phyloP scores from a whole-genome alignment of 2,888 invertebrate species.

The Protonemura montana region DNA sequence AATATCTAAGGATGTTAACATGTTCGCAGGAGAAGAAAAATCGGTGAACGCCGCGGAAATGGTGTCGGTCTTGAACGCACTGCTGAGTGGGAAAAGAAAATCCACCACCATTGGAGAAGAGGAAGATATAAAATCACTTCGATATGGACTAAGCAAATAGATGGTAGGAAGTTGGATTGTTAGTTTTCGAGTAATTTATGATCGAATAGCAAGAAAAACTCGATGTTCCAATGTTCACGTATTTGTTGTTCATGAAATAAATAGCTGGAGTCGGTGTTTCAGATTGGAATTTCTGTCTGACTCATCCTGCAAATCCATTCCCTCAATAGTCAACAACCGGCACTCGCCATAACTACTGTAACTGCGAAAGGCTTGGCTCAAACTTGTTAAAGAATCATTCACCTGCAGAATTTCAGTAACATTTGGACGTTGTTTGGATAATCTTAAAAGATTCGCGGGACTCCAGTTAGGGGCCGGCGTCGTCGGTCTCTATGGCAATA shows the following conservation, averaged over 20 bases:
- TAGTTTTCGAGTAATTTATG: constrained; percentile 8
- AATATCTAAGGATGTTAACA: neutral
- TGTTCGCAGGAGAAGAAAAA: neutral
- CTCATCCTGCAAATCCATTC: neutral
- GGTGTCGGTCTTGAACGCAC: neutral
- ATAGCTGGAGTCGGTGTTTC: neutral
- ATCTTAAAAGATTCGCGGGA: neutral
- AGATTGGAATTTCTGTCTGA: neutral
- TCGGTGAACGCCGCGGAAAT: neutral
- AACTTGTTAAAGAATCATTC: too few relatives aligned
- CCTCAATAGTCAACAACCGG: too few relatives aligned
- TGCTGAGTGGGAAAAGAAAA: neutral
- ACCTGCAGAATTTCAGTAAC: too few relatives aligned
- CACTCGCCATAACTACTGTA: too few relatives aligned
- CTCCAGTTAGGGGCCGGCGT: neutral
- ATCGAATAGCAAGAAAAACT: neutral
- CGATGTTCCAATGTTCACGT: neutral
- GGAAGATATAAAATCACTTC: neutral
- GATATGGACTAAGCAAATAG: constrained; percentile 16
- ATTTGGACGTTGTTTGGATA: too few relatives aligned
- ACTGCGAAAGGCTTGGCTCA: too few relatives aligned
- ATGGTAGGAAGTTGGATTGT: neutral
- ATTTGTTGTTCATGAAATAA: neutral
- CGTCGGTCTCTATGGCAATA: too few relatives aligned
- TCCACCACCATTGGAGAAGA: neutral